phyloP scores from a whole-genome alignment of 2,797 vertebrate species.

The Oreonectes daqikongensis region DNA sequence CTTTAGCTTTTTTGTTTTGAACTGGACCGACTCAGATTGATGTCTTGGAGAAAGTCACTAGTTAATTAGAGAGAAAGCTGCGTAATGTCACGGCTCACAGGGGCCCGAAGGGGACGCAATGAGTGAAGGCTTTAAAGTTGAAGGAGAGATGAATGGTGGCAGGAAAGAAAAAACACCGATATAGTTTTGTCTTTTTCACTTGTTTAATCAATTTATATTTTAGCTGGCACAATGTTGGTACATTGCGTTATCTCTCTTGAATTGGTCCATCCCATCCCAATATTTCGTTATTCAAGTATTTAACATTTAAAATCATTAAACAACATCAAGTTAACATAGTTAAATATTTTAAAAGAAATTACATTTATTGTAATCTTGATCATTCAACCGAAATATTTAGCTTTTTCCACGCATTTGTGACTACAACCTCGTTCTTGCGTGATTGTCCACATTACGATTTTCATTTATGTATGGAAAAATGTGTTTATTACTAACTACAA shows the following conservation, averaged over 20 bases:
- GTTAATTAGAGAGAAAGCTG: slow-evolving; percentile 64
- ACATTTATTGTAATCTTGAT: too few relatives aligned
- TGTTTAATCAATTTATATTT: slow-evolving; percentile 8
- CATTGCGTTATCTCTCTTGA: neutral
- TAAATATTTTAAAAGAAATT: too few relatives aligned
- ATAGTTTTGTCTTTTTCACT: slow-evolving; percentile 12
- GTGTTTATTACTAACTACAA: too few relatives aligned
- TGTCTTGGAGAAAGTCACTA: slow-evolving; percentile 54
- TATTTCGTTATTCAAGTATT: neutral
- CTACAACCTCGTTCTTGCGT: too few relatives aligned
- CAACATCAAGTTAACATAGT: too few relatives aligned
- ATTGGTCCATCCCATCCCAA: neutral
- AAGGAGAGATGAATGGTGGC: slow-evolving; percentile 12
- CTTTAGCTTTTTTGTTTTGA: slow-evolving; percentile 60
- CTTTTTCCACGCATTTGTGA: too few relatives aligned
- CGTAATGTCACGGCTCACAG: slow-evolving; percentile 53
- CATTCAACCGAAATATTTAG: too few relatives aligned
- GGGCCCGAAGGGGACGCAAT: slow-evolving; percentile 35
- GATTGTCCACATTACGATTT: too few relatives aligned
- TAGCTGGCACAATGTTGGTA: neutral
- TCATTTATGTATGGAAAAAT: too few relatives aligned
- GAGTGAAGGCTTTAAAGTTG: slow-evolving; percentile 39
- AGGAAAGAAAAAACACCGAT: neutral
- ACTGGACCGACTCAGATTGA: slow-evolving; percentile 62
- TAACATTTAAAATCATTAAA: too few relatives aligned